Conservation (phyloP, 2,888 invertebrate genomes). For the Leistus spinibarbis region DNA sequence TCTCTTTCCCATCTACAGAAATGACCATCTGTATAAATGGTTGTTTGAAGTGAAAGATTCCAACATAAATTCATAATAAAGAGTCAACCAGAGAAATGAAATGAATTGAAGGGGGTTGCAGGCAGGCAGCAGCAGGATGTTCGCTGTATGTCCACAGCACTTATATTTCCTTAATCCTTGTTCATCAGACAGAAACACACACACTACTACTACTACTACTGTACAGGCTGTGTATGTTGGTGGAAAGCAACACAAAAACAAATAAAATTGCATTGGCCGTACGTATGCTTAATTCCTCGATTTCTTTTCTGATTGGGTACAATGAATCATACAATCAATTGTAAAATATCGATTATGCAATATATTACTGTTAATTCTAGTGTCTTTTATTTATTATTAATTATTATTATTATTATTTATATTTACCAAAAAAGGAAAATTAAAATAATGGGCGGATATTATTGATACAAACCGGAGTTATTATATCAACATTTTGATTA, state of each 20-base stretch:
- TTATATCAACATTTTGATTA: too few relatives aligned
- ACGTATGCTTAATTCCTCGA: not conserved
- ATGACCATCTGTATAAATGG: slow-evolving; percentile 48
- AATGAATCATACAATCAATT: too few relatives aligned
- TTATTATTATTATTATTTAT: too few relatives aligned
- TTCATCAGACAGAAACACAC: slow-evolving; percentile 33
- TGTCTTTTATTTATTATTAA: too few relatives aligned
- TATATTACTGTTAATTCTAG: too few relatives aligned
- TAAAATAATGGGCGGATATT: too few relatives aligned
- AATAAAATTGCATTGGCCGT: slow-evolving; percentile 14
- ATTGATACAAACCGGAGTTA: too few relatives aligned
- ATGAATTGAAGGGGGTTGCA: too few relatives aligned
- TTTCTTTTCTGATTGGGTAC: not conserved
- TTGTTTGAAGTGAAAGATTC: slow-evolving; percentile 40
- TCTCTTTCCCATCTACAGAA: slow-evolving; percentile 47
- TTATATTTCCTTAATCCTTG: slow-evolving; percentile 40
- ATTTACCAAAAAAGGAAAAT: too few relatives aligned
- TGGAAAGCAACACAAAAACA: slow-evolving; percentile 23
- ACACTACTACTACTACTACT: not conserved
- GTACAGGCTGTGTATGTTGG: not conserved
- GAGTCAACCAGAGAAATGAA: not conserved
- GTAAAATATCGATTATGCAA: too few relatives aligned
- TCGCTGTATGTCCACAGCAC: slow-evolving; percentile 30
- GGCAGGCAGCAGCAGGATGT: slow-evolving; percentile 7
- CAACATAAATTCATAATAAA: slow-evolving; percentile 40